Percentiles rank a stretch among this genome's conserved stretches.
phyloP scores from a whole-genome alignment of 2,888 invertebrate genomes.

The Sthenelais limicola region DNA sequence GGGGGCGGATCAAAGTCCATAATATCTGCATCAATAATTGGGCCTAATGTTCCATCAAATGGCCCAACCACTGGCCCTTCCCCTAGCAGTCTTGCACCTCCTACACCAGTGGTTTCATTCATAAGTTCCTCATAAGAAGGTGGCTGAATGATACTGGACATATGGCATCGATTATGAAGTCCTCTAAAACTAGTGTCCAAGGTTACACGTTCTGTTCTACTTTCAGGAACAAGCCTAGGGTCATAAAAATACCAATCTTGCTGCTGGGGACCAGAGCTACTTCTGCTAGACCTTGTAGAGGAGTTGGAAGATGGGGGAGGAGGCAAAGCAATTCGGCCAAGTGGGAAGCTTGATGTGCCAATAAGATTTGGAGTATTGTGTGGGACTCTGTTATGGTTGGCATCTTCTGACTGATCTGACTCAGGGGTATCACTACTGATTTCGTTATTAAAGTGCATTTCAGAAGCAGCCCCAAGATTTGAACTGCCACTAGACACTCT shows the following conservation, averaged over 20 bases:
- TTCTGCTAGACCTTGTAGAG: constrained; percentile 20
- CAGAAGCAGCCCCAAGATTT: too few relatives aligned
- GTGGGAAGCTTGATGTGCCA: too few relatives aligned
- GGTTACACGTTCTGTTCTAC: constrained; percentile 13
- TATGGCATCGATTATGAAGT: constrained; percentile 11
- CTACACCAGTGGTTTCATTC: neutral
- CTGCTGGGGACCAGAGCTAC: neutral
- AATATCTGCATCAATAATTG: neutral
- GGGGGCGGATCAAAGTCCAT: constrained; percentile 10
- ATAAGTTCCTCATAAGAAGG: constrained; percentile 27
- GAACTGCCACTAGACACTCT: too few relatives aligned
- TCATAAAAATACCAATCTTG: constrained; percentile 36
- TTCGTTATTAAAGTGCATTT: too few relatives aligned
- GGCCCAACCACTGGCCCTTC: constrained; percentile 2
- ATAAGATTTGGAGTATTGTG: too few relatives aligned
- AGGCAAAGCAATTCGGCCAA: neutral
- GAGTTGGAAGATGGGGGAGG: constrained; percentile 29
- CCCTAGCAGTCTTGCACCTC: neutral
- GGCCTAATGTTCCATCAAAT: too few relatives aligned
- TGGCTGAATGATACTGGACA: constrained; percentile 26
- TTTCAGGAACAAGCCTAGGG: constrained; percentile 16
- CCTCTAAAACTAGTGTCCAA: constrained; percentile 29
- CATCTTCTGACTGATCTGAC: too few relatives aligned
- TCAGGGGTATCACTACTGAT: too few relatives aligned
- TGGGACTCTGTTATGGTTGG: too few relatives aligned